A percentile compares a stretch with the other conserved stretches of the same genome.
These are phyloP conservation scores for Cosmopolites sordidus DNA, from an alignment of 2,888 invertebrate genomes.

Conservation along the genomic window DNA sequence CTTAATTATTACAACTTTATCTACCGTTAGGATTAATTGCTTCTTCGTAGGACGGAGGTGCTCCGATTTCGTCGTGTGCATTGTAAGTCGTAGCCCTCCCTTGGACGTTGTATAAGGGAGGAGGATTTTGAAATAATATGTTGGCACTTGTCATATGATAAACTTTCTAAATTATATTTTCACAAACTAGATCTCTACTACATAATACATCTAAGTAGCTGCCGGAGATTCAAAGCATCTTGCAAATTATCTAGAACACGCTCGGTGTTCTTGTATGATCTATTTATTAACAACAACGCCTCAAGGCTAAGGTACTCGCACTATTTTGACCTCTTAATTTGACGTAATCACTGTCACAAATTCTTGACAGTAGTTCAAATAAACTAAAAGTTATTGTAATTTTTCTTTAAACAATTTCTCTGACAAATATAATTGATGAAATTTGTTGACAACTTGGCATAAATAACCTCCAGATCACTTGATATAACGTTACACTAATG, in stretches of 20 bases:
- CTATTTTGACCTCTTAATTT: too few relatives aligned
- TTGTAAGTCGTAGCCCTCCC: conserved; percentile 30
- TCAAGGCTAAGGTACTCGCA: too few relatives aligned
- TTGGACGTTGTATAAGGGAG: conserved; percentile 34
- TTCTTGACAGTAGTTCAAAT: too few relatives aligned
- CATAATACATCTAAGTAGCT: conserved; percentile 7
- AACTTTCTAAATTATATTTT: conserved; percentile 7
- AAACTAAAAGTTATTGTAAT: too few relatives aligned
- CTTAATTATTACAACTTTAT: not conserved
- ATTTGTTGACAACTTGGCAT: too few relatives aligned
- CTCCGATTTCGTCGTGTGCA: conserved; percentile 40
- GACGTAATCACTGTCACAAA: too few relatives aligned
- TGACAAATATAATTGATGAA: too few relatives aligned
- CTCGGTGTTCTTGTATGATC: not conserved
- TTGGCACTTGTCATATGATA: conserved; percentile 33
- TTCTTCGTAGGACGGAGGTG: conserved; percentile 61
- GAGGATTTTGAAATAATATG: conserved; percentile 29
- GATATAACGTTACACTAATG: too few relatives aligned
- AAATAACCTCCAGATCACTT: too few relatives aligned
- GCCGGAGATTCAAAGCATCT: not conserved
- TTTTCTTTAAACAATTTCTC: too few relatives aligned
- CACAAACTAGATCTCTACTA: conserved; percentile 12
- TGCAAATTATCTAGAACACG: not conserved
- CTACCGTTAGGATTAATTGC: conserved; percentile 60
- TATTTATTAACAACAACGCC: too few relatives aligned